These are phyloP conservation scores for Watsonalla cultraria DNA, from an alignment of 2,888 invertebrate genomes.

Conservation along the genomic window DNA sequence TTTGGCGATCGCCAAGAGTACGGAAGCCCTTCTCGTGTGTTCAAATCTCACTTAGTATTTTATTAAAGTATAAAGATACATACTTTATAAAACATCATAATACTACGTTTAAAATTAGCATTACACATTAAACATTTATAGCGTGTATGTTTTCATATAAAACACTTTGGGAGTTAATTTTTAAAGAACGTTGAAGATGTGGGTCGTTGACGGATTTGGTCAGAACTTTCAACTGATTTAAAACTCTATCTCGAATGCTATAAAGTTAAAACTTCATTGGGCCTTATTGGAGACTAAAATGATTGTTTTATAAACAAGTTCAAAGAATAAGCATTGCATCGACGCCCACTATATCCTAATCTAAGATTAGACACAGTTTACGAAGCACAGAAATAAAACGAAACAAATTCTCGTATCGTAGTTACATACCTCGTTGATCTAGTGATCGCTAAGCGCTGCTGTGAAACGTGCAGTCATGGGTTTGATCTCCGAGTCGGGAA, in stretches of 20 bases:
- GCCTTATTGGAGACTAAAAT: slow-evolving; percentile 4
- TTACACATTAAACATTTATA: not conserved
- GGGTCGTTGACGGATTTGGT: slow-evolving; percentile 11
- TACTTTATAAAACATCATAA: too few relatives aligned
- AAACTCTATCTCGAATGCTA: not conserved
- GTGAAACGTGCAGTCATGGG: too few relatives aligned
- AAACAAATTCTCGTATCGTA: slow-evolving; percentile 18
- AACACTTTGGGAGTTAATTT: not conserved
- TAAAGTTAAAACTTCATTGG: slow-evolving; percentile 21
- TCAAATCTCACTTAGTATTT: not conserved
- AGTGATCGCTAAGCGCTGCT: too few relatives aligned
- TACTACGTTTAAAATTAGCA: not conserved
- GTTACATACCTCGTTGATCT: not conserved
- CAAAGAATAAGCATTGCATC: slow-evolving; percentile 43
- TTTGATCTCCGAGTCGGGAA: too few relatives aligned
- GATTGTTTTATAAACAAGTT: slow-evolving; percentile 34
- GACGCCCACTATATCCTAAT: slow-evolving; percentile 34
- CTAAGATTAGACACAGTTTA: slow-evolving; percentile 39
- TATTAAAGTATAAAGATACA: not conserved
- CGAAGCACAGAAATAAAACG: slow-evolving; percentile 31
- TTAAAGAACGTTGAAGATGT: slow-evolving; percentile 2
- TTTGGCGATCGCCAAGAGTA: too few relatives aligned
- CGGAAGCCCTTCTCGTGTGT: too few relatives aligned
- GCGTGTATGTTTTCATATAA: not conserved
- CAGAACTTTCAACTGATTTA: not conserved